These are phyloP conservation scores for Cassiopea andromeda DNA, from an alignment of 30 jellyfish, hydroid and myxozoan species.

Conservation along the genomic window DNA sequence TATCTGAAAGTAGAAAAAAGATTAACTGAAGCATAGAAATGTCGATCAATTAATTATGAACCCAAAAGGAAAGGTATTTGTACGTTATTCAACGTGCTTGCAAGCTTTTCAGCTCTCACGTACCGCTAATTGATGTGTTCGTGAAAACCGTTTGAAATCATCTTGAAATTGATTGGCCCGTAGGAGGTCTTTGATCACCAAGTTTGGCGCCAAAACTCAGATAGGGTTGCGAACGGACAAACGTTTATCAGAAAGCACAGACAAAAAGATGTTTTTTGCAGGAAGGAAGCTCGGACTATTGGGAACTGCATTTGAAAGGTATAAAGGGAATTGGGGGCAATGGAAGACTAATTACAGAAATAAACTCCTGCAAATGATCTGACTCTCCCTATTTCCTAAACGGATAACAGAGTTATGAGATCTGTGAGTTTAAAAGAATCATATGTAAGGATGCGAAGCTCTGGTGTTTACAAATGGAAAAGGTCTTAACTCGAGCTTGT, in stretches of 20 bases:
- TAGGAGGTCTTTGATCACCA: not conserved
- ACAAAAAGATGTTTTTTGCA: not conserved
- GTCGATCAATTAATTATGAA: not conserved
- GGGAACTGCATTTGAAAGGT: not conserved
- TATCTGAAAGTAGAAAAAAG: no score
- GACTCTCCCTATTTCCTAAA: not conserved
- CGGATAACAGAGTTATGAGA: no score
- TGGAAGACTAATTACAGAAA: not conserved
- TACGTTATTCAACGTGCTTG: no score
- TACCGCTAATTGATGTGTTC: not conserved
- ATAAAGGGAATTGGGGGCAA: not conserved
- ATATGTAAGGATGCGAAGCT: no score
- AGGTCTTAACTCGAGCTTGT: no score
- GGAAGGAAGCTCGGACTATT: not conserved
- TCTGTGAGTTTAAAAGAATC: no score
- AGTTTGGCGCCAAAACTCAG: slow-evolving; percentile 33
- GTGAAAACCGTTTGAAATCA: not conserved
- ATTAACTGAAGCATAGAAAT: no score
- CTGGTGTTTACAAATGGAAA: no score
- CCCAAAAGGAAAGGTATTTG: no score
- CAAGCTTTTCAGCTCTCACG: not conserved
- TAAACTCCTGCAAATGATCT: not conserved
- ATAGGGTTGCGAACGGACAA: not conserved
- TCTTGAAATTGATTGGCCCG: not conserved
- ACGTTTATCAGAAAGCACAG: not conserved